Evolutionary conservation across 2,113 vertebrate species (phyloP), one percentile per base, ranked within the genome.

Genomic region (Numida meleagris): DNA sequence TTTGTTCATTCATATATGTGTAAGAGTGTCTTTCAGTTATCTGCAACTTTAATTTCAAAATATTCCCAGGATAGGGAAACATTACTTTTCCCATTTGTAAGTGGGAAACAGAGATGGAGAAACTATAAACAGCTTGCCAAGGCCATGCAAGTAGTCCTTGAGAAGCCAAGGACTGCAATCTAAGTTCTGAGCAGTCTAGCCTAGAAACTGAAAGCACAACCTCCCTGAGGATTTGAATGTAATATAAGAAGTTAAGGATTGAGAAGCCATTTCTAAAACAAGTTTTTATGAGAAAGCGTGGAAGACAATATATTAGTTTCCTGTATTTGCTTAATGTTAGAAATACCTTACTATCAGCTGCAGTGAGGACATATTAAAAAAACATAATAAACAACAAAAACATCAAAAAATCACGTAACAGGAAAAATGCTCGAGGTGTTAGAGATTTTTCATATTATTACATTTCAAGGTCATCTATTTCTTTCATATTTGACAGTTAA

Each of bases 1-100:
- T 42, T 78, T 83, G 68, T 61, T 89, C 16, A 81, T 81, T 83
- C n/a, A 5, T 83, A n/a, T 75, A 61, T 23, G 18, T 48, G 20
- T 27, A 67, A 74, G 38, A 51, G n/a, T 45, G 31, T 57, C 63
- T 88, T 90, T 74, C 51, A 75, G 57, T 77, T 86, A 93, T 71
- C 68, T 95, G 70, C 62, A 45, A 88, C 48, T 91, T 91, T 6
- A 57, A 53, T 91, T 91, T 94, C 76, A 84, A 88, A 95, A 78
- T 86, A 78, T 36, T 94, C 79, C 36, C 82, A 83, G 36, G 57
- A 81, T 4, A 90, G 31, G 24, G 70, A 88, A 95, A 74, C 24
- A 42, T 51, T 90, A 7, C 3, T 90, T 93, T 88, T 29, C 24
- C 51, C 61, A 78, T 78, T 94, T 84, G 18, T 65, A 81, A 88